Evolutionary conservation across 2,113 vertebrate genomes (phyloP).

Genomic region (Loxodonta africana): DNA sequence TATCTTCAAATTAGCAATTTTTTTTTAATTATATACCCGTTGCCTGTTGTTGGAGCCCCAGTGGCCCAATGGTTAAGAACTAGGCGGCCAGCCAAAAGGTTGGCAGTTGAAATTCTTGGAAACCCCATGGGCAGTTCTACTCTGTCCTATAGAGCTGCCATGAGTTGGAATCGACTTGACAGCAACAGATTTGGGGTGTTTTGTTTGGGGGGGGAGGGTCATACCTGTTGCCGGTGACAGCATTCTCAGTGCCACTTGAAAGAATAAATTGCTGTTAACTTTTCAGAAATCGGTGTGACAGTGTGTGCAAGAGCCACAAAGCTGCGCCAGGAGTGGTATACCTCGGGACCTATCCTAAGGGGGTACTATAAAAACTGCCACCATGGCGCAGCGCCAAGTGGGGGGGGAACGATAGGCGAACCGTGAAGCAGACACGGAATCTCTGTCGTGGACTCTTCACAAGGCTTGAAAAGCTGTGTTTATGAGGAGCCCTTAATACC

Average conservation of each 20-base stretch:
- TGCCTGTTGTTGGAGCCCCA: too few relatives aligned
- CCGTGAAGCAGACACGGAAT: fast-evolving
- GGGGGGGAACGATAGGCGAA: too few relatives aligned
- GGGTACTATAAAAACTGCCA: not conserved
- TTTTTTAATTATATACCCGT: fast-evolving
- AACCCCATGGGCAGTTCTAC: too few relatives aligned
- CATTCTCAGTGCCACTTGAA: not conserved
- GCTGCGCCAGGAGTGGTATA: not conserved
- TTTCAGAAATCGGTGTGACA: not conserved
- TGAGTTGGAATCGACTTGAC: too few relatives aligned
- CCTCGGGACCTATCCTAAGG: not conserved
- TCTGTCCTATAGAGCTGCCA: too few relatives aligned
- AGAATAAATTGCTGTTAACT: not conserved
- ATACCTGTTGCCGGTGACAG: not conserved
- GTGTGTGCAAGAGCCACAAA: fast-evolving
- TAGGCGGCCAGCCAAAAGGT: too few relatives aligned
- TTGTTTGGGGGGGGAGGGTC: too few relatives aligned
- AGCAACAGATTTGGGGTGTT: too few relatives aligned
- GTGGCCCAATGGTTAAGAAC: too few relatives aligned
- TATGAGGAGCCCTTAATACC: not conserved
- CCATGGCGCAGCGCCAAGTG: not conserved
- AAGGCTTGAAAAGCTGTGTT: not conserved
- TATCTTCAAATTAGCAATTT: not conserved
- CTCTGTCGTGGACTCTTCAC: fast-evolving
- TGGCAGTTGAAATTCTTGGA: too few relatives aligned